Evolutionary conservation across 2,797 vertebrate species (phyloP), one percentile per base, ranked within the genome.

Genomic region (Dromococcyx pavoninus): DNA sequence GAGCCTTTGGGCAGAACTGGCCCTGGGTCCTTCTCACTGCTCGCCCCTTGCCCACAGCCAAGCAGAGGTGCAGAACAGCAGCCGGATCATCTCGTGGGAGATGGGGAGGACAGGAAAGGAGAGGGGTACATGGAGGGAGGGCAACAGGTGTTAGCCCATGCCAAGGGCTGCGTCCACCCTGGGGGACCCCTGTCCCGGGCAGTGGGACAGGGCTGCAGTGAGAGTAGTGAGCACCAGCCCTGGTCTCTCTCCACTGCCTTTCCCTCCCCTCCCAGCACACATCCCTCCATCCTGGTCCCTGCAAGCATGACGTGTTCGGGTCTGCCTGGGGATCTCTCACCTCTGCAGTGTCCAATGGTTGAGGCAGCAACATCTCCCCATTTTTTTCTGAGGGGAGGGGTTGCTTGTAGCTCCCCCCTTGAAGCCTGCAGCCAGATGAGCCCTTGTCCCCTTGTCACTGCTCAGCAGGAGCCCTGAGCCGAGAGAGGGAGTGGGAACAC

Each of bases 401-500:
- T 28, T 24, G 30, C 33, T 65, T 33, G 33, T 33, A 65, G 50
- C 24, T 56, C 17, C 24, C 50, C 13, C 23, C n/a, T 5, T 41
- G 5, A 46, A n/a, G 18, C 23, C 60, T 48, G 30, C 50, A 73
- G 60, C 60, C 2, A 0, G 18, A 56, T 1, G 1, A 73, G 46
- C 23, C 46, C 64, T 53, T 28, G 32, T 19, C 15, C 64, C n/a
- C n/a, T 14, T 14, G 39, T 39, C 28, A n/a, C 23, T 12, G 12
- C 72, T 75, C 37, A 28, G 17, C 54, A 28, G 71, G 18, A 76
- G 7, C 37, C 62, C 72, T 23, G 43, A 24, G 17, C 53, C 1
- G 2, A 86, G 73, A n/a, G 1, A 4, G 32, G 44, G 44, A 7
- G 17, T 3, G 24, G 19, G 10, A 12, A 30, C 1, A 1, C 2